Conservation (phyloP, 2,113 vertebrate genomes). For the Platysternon megacephalum region DNA sequence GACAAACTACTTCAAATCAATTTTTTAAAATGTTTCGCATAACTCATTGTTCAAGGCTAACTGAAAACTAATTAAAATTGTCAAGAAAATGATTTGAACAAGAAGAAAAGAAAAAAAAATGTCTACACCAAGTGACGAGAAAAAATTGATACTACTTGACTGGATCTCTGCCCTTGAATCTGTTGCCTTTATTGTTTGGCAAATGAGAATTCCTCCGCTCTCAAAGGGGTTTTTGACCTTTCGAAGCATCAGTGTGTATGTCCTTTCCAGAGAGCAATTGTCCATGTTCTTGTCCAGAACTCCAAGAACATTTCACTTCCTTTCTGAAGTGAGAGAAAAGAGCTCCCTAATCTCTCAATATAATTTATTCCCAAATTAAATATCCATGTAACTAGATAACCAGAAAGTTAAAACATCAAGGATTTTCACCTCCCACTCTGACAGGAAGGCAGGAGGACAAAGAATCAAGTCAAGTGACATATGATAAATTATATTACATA, state of each 20-base stretch:
- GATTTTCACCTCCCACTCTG: not conserved
- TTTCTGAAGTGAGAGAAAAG: constrained; percentile 26
- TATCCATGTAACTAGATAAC: not conserved
- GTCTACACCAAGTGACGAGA: constrained; percentile 41
- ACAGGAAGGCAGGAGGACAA: constrained; percentile 26
- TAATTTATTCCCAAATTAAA: constrained; percentile 1
- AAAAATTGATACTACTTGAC: constrained; percentile 39
- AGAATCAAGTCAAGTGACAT: not conserved
- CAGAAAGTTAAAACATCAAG: not conserved
- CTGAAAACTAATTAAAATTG: constrained; percentile 55
- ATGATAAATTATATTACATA: not conserved
- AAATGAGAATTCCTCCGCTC: constrained; percentile 39
- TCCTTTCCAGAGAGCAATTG: not conserved
- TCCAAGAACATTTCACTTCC: not conserved
- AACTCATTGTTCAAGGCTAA: constrained; percentile 39
- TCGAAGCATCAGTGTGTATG: not conserved
- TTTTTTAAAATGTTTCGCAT: constrained; percentile 17
- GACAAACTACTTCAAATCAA: constrained; percentile 33
- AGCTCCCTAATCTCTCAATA: not conserved
- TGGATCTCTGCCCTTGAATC: not conserved
- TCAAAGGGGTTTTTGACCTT: constrained; percentile 51
- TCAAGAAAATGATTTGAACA: constrained; percentile 37
- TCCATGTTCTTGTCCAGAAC: constrained; percentile 29
- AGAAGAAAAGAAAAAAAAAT: not conserved
- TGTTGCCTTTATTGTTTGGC: constrained; percentile 8